phyloP scores from a whole-genome alignment of 2,113 vertebrate genomes.

The Calyptommatus sinebrachiatus region DNA sequence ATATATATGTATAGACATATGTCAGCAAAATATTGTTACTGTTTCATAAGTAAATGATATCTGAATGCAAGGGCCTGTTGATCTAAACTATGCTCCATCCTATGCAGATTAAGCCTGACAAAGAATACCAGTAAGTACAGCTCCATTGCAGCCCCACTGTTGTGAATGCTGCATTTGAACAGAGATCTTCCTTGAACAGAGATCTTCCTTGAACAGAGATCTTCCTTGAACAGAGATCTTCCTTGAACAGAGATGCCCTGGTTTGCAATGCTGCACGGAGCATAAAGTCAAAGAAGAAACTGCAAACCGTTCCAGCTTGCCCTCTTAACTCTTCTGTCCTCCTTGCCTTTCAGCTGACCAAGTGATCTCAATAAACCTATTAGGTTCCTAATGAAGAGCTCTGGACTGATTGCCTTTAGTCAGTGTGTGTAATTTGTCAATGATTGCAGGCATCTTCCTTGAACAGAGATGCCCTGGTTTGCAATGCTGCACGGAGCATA shows the following conservation, averaged over 20 bases:
- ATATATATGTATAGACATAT: no score
- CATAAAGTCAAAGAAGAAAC: background rate
- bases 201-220: background rate
- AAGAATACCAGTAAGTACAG: no score
- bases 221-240: background rate
- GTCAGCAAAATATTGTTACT: no score
- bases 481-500: background rate
- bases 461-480: background rate
- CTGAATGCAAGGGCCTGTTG: no score
- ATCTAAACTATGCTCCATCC: no score
- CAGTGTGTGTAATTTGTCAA: no score
- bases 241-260: background rate
- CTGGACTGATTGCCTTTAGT: background rate
- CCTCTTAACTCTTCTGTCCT: background rate
- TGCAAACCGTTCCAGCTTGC: background rate
- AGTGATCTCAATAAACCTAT: background rate
- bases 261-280: background rate
- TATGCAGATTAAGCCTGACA: no score
- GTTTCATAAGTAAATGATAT: no score
- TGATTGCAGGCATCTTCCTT: background rate
- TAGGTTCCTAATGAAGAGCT: no score
- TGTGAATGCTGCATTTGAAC: background rate
- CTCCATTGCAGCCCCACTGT: no score
- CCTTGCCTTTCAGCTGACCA: background rate
- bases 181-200: background rate